Evolutionary conservation across 2,797 vertebrate genomes (phyloP).

Genomic region (Columba guinea): DNA sequence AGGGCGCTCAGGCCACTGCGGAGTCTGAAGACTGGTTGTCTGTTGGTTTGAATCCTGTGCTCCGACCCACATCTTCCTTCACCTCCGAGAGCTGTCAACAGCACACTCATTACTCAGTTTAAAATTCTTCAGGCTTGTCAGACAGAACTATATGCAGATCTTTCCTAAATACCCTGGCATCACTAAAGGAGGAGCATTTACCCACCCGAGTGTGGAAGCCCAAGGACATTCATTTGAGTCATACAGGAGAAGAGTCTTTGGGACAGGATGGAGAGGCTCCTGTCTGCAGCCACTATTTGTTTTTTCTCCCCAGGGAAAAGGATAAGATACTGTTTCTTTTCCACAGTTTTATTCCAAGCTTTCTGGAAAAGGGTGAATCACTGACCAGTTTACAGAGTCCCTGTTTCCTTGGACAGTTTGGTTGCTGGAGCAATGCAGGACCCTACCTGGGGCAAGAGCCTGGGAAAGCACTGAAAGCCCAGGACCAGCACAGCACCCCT

Average conservation of each 20-base stretch:
- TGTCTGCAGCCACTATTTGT: neutral
- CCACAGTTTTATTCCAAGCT: neutral
- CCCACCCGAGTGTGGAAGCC: neutral
- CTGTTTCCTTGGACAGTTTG: neutral
- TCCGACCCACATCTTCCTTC: neutral
- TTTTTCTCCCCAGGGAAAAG: neutral
- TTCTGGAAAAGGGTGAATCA: neutral
- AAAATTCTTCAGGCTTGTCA: neutral
- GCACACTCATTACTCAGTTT: neutral
- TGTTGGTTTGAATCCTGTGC: neutral
- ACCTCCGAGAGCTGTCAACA: neutral
- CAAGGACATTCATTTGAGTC: neutral
- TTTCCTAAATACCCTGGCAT: neutral
- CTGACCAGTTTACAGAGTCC: neutral
- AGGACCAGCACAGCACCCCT: neutral
- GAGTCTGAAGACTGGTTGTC: neutral
- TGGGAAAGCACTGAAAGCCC: neutral
- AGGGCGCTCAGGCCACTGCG: neutral
- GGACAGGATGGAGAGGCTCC: neutral
- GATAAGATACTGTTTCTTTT: neutral
- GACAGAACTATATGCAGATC: conserved; percentile 17
- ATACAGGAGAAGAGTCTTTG: neutral
- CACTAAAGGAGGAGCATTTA: neutral
- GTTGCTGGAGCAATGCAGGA: neutral
- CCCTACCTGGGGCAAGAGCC: neutral